A percentile compares a stretch with the other conserved stretches of the same genome.
These are phyloP conservation scores for Carlito syrichta DNA, from an alignment of 2,113 vertebrate species.

Conservation along the genomic window DNA sequence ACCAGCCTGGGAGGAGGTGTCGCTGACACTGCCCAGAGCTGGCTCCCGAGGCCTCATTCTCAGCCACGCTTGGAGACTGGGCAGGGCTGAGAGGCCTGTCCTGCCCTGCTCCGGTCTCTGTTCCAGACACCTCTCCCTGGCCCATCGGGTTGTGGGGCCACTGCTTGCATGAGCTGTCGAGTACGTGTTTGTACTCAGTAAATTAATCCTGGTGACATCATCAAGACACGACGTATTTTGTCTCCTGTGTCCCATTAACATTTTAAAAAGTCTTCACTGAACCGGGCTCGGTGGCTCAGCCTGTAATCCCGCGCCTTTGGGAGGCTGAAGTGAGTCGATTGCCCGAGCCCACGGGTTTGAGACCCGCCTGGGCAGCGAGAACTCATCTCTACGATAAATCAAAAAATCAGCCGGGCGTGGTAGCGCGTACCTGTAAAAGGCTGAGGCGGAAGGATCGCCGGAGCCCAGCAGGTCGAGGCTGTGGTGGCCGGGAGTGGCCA, in stretches of 20 bases:
- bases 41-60: neutral
- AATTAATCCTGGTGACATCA: neutral
- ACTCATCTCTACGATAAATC: no score
- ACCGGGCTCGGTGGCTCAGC: no score
- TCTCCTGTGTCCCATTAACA: neutral
- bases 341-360: no score
- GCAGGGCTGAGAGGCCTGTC: neutral
- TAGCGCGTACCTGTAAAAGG: no score
- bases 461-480: no score
- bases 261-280: neutral
- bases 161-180: neutral
- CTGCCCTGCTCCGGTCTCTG: neutral
- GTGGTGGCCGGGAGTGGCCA: no score
- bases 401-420: no score
- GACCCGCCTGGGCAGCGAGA: no score
- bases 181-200: neutral
- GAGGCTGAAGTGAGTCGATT: no score
- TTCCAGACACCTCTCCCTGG: neutral
- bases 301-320: no score
- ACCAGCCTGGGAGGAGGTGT: constrained; percentile 49
- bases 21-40: constrained; percentile 44
- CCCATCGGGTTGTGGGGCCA: neutral
- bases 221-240: neutral
- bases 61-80: neutral
- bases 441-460: no score